phyloP scores from a whole-genome alignment of 2,113 vertebrate species.

The Smithornis capensis region DNA sequence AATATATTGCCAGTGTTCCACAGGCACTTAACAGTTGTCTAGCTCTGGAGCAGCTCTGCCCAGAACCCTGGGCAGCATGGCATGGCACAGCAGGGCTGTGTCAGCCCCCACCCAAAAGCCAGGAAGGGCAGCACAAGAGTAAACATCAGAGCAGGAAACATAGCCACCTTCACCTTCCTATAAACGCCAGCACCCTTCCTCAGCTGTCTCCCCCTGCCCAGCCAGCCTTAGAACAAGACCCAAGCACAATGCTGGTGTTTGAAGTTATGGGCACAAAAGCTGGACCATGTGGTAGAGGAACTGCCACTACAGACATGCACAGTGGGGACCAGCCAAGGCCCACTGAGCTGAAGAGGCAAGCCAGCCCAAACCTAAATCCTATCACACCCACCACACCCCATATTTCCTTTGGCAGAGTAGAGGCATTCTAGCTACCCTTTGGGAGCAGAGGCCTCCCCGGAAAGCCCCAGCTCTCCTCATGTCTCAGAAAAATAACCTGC shows the following conservation, averaged over 20 bases:
- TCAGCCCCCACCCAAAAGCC: background rate
- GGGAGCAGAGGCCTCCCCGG: accelerated
- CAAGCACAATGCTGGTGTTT: accelerated
- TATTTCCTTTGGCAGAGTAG: background rate
- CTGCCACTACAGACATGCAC: background rate
- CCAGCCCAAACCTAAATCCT: background rate
- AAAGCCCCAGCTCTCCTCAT: background rate
- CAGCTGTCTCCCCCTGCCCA: background rate
- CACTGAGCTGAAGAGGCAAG: accelerated
- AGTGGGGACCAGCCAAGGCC: background rate
- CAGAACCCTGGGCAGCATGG: no score
- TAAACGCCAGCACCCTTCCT: background rate
- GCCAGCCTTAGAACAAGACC: background rate
- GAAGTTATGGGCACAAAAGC: accelerated
- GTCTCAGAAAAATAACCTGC: background rate
- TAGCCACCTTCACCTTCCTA: background rate
- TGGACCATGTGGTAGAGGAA: accelerated
- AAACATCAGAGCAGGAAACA: background rate
- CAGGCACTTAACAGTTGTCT: background rate
- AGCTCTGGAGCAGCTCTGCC: background rate
- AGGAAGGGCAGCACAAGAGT: background rate
- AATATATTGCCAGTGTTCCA: background rate
- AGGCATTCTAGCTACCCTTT: background rate
- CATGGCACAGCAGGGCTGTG: background rate
- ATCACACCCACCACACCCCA: background rate